phyloP scores from a whole-genome alignment of 2,797 vertebrate genomes.

The Vireo griseus region DNA sequence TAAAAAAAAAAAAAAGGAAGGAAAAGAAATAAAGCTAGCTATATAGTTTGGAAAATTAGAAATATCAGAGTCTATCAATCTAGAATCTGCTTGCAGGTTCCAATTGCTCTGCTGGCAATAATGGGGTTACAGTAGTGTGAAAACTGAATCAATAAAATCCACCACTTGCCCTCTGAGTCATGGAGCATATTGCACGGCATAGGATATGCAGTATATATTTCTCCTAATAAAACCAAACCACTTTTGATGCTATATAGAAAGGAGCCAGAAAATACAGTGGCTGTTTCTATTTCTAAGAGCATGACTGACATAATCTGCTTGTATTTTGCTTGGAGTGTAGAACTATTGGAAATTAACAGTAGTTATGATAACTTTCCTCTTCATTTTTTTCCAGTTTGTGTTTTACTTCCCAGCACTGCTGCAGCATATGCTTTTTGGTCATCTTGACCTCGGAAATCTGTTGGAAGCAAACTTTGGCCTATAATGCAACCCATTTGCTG shows the following conservation, averaged over 20 bases:
- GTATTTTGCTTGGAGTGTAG: background rate
- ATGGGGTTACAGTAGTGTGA: background rate
- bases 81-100: background rate
- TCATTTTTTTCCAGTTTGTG: background rate
- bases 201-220: background rate
- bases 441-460: background rate
- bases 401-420: background rate
- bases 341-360: background rate
- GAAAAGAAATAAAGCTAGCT: background rate
- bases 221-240: background rate
- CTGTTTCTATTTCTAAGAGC: background rate
- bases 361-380: background rate
- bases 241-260: background rate
- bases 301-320: background rate
- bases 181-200: background rate
- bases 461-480: background rate
- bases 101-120: background rate
- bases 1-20: background rate
- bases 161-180: background rate
- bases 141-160: slow-evolving; percentile 39
- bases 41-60: background rate
- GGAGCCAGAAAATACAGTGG: background rate
- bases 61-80: background rate
- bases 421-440: background rate
- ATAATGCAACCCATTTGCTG: background rate